Evolutionary conservation across 2,888 invertebrate species (phyloP), one percentile per base, ranked within the genome.

Genomic region (Eristalinus aeneus): DNA sequence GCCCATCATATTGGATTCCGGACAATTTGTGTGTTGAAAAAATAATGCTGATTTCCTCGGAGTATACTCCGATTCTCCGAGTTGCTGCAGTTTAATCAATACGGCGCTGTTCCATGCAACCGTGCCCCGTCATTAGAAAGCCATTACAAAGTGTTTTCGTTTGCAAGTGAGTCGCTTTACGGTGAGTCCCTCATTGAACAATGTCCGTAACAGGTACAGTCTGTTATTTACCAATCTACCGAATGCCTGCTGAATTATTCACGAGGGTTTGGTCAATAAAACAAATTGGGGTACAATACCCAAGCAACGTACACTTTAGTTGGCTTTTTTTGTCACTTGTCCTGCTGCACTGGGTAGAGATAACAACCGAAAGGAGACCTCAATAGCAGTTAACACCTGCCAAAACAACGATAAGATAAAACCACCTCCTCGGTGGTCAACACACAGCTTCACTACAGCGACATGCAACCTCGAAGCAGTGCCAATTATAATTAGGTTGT

Each of bases 401-500:
- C 39, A 39, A 64, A n/a, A 39, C 8, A 3, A 16, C 16, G 46
- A 46, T 46, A 16, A 16, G 46, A 16, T 2, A 46, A n/a, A 12
- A 39, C 39, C 39, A 8, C 46, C 16, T 0, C 46, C n/a, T 8
- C 16, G 27, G 27, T 27, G 27, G 27, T 5, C 27, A 27, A 5
- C 2, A 2, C 27, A 27, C 20, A 53, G 67, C 1, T 11, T 0
- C 16, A n/a, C 23, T 8, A 34, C 27, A 46, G 16, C 46, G 39
- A 46, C 23, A 64, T 64, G 23, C 39, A 46, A 46, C 8, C 39
- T 10, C 6, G 2, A 22, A 1, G 1, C n/a, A 10, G 5, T 71
- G 58, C 58, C 58, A 71, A 60, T 20, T 60, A 39, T 39, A 71
- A 60, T 60, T 39, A 46, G 32, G 58, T 31, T 39, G 46, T 46